Base-by-base conservation (phyloP, 2,113 vertebrate genomes). In the Solea senegalensis region DNA sequence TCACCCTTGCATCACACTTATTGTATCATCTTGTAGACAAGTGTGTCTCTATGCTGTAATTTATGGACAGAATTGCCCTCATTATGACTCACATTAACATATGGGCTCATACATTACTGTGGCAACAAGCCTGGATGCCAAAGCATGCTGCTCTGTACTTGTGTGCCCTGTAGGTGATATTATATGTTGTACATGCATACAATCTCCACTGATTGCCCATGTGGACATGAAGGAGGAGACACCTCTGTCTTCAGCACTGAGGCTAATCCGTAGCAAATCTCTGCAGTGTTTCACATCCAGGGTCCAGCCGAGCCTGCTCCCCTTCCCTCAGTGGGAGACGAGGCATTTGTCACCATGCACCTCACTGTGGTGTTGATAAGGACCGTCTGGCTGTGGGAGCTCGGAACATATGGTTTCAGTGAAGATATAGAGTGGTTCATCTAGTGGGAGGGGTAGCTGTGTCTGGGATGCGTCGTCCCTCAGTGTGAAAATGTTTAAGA, bases 371-470 rank as follows among this genome's bases (percentile, higher is more conserved):
- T 66, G 57, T 69, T 85, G 89, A 92, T 92, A 92, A 90, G 90
- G 49, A 27, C 62, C 54, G 74, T 81, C 84, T 71, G 85, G 74
- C 68, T 63, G 72, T 59, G 78, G 68, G 65, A 83, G 80, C 72
- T 65, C 53, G 53, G 67, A 69, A 78, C 89, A 86, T 92, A 85
- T 93, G 90, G 81, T 92, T 93, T 92, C 82, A 88, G 79, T 92
- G 89, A 84, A 88, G 87, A 85, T 88, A 82, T 39, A 59, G 72
- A 79, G 45, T 40, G 54, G 59, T 67, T 74, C 8, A 9, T 49
- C 34, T 4, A 34, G 16, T 16, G 16, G 27, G 58, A 11, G 27
- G 28, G 46, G 46, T 26, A 2, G 16, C 13, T 9, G 39, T 21
- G 34, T 39, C 10, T 27, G 7, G 56, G 65, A 15, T 27, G 45